phyloP scores from a whole-genome alignment of 1,140 invertebrate species.

The Steinernema khuongi region DNA sequence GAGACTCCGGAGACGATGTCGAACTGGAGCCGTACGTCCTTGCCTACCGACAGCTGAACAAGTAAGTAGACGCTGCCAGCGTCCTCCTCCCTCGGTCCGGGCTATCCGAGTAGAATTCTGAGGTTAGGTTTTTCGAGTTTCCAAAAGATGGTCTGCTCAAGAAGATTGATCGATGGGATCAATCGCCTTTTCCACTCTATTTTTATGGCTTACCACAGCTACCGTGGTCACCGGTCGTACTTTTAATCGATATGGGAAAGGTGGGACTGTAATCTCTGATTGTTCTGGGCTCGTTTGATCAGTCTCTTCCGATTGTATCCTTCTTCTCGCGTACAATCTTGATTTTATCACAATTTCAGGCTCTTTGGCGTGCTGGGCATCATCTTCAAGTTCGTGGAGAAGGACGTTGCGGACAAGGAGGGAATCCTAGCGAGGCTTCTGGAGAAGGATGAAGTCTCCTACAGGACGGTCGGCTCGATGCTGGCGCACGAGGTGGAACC shows the following conservation, averaged over 20 bases:
- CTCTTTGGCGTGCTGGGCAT: slow-evolving; percentile 20
- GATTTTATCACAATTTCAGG: slow-evolving; percentile 9
- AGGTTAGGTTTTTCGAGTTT: no score
- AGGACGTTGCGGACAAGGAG: slow-evolving; percentile 23
- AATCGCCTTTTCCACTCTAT: not conserved
- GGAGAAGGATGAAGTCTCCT: not conserved
- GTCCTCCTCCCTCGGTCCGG: not conserved
- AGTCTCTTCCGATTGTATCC: no score
- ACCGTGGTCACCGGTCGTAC: no score
- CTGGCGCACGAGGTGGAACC: slow-evolving; percentile 5
- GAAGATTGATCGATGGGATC: no score
- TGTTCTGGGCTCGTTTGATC: no score
- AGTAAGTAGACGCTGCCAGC: slow-evolving; percentile 1
- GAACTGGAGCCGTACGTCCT: slow-evolving; percentile 17
- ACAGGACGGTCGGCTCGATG: slow-evolving; percentile 25
- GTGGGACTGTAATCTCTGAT: no score
- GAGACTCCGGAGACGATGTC: slow-evolving; percentile 19
- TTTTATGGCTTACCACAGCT: no score
- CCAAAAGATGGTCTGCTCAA: no score
- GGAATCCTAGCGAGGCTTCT: slow-evolving; percentile 19
- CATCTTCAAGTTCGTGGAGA: slow-evolving; percentile 29
- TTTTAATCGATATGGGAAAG: no score
- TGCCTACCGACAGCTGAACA: slow-evolving; percentile 25
- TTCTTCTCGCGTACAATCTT: no score
- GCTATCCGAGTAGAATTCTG: not conserved